Evolutionary conservation across 2,113 vertebrate species (phyloP).

Genomic region (Panthera tigris): DNA sequence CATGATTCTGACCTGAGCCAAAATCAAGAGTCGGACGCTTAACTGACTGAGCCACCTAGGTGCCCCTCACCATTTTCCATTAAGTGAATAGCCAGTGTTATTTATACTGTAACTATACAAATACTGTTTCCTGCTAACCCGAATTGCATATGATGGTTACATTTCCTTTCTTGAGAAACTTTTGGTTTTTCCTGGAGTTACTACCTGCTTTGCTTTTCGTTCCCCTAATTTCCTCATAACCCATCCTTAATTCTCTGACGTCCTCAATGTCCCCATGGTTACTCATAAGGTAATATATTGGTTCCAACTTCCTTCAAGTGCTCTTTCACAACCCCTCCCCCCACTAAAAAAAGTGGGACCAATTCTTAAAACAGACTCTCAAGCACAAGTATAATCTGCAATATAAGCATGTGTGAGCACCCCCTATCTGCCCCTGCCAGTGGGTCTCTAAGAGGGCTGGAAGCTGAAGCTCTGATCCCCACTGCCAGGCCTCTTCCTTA

Average conservation of each 20-base stretch:
- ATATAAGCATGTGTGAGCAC: not conserved
- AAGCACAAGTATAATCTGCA: not conserved
- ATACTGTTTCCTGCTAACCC: not conserved
- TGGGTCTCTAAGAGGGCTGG: not conserved
- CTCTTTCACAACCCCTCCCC: not conserved
- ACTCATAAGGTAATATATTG: not conserved
- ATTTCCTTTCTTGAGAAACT: not conserved
- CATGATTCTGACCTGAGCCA: too few relatives aligned
- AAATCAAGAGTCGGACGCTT: too few relatives aligned
- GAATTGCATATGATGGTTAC: not conserved
- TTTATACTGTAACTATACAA: not conserved
- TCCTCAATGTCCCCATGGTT: not conserved
- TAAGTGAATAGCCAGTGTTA: not conserved
- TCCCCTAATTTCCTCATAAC: not conserved
- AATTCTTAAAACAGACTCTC: not conserved
- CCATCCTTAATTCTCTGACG: not conserved
- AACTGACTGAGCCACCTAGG: too few relatives aligned
- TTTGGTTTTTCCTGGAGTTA: not conserved
- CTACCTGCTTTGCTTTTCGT: slow-evolving; percentile 10
- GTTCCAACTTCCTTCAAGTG: not conserved
- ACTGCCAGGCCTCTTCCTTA: not conserved
- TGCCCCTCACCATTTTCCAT: not conserved
- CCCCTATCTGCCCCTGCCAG: not conserved
- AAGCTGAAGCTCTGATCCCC: not conserved
- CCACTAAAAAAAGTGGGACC: not conserved